Percentiles rank a stretch among this genome's conserved stretches.
phyloP scores from a whole-genome alignment of 2,797 vertebrate genomes.

The Petrocephalus schoutedeni region DNA sequence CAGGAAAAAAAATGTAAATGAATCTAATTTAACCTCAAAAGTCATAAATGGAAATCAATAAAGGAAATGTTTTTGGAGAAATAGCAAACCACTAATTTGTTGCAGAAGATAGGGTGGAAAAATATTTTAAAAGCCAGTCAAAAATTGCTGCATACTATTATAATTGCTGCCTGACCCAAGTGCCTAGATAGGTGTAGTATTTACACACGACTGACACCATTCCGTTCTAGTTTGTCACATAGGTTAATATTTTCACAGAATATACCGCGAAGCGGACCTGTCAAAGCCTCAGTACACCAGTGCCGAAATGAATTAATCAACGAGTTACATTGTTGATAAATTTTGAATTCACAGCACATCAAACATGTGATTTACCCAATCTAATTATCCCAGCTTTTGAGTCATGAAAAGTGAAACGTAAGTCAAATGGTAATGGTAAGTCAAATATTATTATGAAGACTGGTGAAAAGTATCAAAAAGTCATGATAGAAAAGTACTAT shows the following conservation, averaged over 20 bases:
- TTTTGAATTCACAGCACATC: background rate
- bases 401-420: background rate
- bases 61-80: conserved; percentile 2
- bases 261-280: background rate
- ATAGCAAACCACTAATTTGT: conserved; percentile 6
- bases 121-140: background rate
- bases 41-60: conserved; percentile 3
- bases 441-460: background rate
- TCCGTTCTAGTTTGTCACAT: background rate
- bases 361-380: background rate
- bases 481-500: background rate
- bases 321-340: background rate
- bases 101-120: background rate
- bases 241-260: background rate
- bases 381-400: background rate
- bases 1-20: conserved; percentile 1
- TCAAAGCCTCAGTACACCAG: background rate
- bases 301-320: background rate
- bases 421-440: background rate
- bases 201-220: background rate
- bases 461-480: background rate
- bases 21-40: background rate
- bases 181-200: background rate
- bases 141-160: background rate
- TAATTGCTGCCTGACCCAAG: background rate